Conservation (phyloP, 2,797 vertebrate genomes). For the Smutsia gigantea region DNA sequence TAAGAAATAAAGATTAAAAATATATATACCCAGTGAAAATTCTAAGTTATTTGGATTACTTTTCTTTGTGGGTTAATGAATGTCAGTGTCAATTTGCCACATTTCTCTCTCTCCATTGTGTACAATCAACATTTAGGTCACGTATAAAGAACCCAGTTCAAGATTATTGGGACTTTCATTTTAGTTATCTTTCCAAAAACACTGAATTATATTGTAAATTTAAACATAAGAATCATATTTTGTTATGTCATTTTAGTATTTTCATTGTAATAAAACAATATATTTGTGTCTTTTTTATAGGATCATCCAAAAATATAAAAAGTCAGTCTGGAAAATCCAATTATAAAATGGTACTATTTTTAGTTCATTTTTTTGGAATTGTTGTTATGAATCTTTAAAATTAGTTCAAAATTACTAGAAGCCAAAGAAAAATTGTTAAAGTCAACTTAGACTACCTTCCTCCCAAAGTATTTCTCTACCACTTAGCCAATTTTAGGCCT, state of each 20-base stretch:
- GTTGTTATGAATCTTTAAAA: neutral
- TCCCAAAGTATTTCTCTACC: neutral
- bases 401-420: slow-evolving; percentile 2
- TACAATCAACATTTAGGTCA: neutral
- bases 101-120: neutral
- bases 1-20: neutral
- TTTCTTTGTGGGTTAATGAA: neutral
- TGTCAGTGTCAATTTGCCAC: neutral
- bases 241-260: neutral
- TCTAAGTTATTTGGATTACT: neutral
- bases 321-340: neutral
- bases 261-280: neutral
- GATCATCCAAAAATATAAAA: neutral
- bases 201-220: neutral
- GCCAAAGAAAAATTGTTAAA: neutral
- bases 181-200: slow-evolving; percentile 14
- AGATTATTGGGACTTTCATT: neutral
- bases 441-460: neutral
- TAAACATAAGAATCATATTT: neutral
- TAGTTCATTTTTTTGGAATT: neutral
- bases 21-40: neutral
- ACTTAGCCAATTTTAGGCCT: neutral
- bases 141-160: neutral
- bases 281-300: neutral
- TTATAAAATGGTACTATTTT: neutral